Evolutionary conservation across 2,797 vertebrate genomes (phyloP), one percentile per base, ranked within the genome.

Genomic region (Enteromius thamalakanensis): DNA sequence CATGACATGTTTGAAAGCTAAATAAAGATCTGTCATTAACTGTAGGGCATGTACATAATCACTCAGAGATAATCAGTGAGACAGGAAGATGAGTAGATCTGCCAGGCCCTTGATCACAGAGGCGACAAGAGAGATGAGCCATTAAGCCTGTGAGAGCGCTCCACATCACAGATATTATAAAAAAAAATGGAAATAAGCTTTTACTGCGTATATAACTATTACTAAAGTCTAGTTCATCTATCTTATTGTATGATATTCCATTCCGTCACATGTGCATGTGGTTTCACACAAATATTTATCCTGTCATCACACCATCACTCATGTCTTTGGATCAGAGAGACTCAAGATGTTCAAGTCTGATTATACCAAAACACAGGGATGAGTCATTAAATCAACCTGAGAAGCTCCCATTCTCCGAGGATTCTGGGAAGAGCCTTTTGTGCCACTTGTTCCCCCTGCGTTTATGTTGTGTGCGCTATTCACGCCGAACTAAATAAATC

Each of bases 1-100:
- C 49, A 75, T 76, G 68, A 81, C 32, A 72, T 72, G 80, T 83
- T 84, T 87, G 77, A 75, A 74, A 58, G 60, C 86, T 84, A 81
- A 87, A 82, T 87, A 85, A 87, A 85, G 82, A 81, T 85, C 67
- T 80, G 55, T 83, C 65, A 83, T 85, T 85, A 84, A 84, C 81
- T 80, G 70, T 68, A 79, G 79, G 84, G 81, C 79, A 85, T 69
- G 76, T 68, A 74, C 80, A 77, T 67, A 55, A 82, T 82, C 62
- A 74, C 23, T 81, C 75, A 65, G 74, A 53, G 55, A 72, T 58
- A 79, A 82, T 76, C 85, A 75, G 76, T 29, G 51, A 67, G 76
- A 80, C 55, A 72, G 82, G 40, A 78, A 82, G 72, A 76, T 42
- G 64, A 82, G 70, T 53, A 74, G 72, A 75, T 76, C 72, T 82